phyloP scores from a whole-genome alignment of 2,888 invertebrate species.

The Apamea epomidion region DNA sequence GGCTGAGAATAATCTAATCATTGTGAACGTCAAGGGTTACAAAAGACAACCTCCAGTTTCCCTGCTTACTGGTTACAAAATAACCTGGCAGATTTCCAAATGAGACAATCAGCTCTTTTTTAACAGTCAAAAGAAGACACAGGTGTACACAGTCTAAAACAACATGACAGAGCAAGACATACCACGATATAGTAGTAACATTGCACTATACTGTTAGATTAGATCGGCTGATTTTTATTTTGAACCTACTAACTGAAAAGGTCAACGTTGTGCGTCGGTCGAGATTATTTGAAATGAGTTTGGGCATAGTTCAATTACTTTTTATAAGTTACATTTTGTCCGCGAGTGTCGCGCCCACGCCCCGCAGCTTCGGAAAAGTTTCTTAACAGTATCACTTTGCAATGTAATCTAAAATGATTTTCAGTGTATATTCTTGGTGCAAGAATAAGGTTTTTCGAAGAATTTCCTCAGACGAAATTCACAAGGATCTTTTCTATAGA shows the following conservation, averaged over 20 bases:
- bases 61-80: background rate
- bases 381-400: constrained; percentile 5
- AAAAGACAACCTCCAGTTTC: too few species aligned
- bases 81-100: background rate
- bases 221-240: background rate
- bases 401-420: constrained; percentile 25
- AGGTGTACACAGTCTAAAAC: background rate
- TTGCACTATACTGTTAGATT: background rate
- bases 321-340: constrained; percentile 36
- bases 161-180: background rate
- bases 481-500: too few species aligned
- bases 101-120: background rate
- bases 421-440: background rate
- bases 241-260: background rate
- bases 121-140: background rate
- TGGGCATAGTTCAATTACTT: constrained; percentile 40
- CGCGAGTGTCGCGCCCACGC: constrained; percentile 10
- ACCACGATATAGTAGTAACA: background rate
- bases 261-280: background rate
- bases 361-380: constrained; percentile 17
- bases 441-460: background rate
- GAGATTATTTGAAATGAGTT: constrained; percentile 42
- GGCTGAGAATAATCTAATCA: background rate
- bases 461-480: background rate
- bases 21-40: background rate